These are phyloP conservation scores for Chloebia gouldiae DNA, from an alignment of 2,113 vertebrate genomes.

Conservation along the genomic window DNA sequence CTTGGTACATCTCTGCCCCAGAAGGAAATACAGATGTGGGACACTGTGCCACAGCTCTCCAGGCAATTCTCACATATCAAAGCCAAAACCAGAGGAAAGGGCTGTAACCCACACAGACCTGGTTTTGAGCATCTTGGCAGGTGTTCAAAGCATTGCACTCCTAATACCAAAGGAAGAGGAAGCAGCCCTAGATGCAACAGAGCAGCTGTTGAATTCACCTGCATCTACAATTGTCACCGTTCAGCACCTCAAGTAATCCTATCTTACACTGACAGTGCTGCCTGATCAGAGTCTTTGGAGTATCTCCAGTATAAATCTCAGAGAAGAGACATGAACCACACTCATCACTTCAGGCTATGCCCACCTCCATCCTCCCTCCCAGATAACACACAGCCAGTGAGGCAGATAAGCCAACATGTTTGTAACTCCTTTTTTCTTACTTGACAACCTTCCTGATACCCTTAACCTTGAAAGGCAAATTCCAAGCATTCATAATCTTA, in stretches of 20 bases:
- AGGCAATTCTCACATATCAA: not conserved
- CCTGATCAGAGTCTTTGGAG: constrained; percentile 69
- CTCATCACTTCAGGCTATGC: constrained; percentile 65
- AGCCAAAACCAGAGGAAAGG: not conserved
- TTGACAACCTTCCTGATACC: not conserved
- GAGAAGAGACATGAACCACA: constrained; percentile 79
- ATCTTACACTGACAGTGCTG: not conserved
- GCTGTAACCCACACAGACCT: not conserved
- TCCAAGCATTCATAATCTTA: not conserved
- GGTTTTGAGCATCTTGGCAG: not conserved
- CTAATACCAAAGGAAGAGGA: not conserved
- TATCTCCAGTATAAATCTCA: constrained; percentile 70
- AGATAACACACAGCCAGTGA: not conserved
- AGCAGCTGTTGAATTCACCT: not conserved
- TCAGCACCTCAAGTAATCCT: not conserved
- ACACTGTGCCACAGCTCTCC: not conserved
- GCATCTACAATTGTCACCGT: fast-evolving
- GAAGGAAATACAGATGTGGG: not conserved
- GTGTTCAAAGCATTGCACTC: not conserved
- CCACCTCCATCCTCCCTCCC: not conserved
- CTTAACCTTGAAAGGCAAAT: not conserved
- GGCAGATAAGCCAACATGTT: fast-evolving
- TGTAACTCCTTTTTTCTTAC: not conserved
- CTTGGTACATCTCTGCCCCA: not conserved
- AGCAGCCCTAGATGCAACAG: not conserved